A percentile compares a stretch with the other conserved stretches of the same genome.
These are phyloP conservation scores for Yponomeuta cagnagella DNA, from an alignment of 2,888 invertebrate species.

Conservation along the genomic window DNA sequence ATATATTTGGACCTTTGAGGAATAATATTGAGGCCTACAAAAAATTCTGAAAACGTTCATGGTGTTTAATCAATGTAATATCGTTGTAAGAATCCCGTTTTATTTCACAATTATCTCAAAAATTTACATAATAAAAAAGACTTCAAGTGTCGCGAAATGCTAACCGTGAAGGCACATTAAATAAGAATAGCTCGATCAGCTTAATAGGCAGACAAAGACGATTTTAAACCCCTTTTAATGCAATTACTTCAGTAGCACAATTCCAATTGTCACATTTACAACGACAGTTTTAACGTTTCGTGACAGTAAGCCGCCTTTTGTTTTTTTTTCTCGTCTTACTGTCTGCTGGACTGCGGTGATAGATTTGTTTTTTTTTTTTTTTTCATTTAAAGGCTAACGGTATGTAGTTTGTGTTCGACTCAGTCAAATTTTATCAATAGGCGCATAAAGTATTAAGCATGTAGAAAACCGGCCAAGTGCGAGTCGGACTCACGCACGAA, in stretches of 20 bases:
- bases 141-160: too few relatives aligned
- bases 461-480: not conserved
- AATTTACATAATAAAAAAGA: too few relatives aligned
- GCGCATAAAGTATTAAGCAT: not conserved
- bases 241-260: constrained; percentile 21
- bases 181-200: not conserved
- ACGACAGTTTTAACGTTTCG: constrained; percentile 20
- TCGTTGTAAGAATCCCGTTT: too few relatives aligned
- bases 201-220: not conserved
- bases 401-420: constrained; percentile 13
- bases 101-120: too few relatives aligned
- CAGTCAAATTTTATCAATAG: not conserved
- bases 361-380: constrained; percentile 21
- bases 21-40: too few relatives aligned
- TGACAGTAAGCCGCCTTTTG: constrained; percentile 30
- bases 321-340: constrained; percentile 30
- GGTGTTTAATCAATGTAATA: too few relatives aligned
- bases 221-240: not conserved
- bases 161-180: too few relatives aligned
- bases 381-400: not conserved
- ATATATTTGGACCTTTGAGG: too few relatives aligned
- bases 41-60: too few relatives aligned
- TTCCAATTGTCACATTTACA: constrained; percentile 32
- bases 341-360: constrained; percentile 27
- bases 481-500: too few relatives aligned